phyloP scores from a whole-genome alignment of 2,797 vertebrate genomes.

The Tragelaphus oryx region DNA sequence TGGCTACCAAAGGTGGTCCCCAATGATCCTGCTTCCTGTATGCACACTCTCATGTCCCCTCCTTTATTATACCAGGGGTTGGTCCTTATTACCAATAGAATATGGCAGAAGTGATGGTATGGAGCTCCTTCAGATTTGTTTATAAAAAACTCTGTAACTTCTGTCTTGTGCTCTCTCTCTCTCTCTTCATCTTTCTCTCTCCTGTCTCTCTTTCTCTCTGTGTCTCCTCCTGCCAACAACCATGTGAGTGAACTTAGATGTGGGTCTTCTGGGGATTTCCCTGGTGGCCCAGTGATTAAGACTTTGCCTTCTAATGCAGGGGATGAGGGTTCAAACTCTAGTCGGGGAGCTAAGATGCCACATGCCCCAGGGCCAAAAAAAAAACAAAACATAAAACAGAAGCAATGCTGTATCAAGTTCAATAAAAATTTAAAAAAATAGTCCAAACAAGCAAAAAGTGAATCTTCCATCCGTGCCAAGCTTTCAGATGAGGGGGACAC shows the following conservation, averaged over 20 bases:
- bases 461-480: background rate
- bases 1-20: background rate
- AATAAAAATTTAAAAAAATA: background rate
- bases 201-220: background rate
- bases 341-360: background rate
- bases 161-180: background rate
- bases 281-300: background rate
- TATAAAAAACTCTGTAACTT: background rate
- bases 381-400: background rate
- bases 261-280: background rate
- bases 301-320: background rate
- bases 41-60: accelerated
- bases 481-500: background rate
- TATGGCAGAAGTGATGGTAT: background rate
- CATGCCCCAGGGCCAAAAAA: background rate
- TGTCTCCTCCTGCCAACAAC: background rate
- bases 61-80: background rate
- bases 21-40: background rate
- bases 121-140: background rate
- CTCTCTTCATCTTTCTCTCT: background rate
- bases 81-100: background rate
- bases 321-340: background rate
- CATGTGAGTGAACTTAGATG: background rate
- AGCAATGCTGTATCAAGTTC: background rate
- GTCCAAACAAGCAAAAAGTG: background rate